Conservation (phyloP, 1,140 invertebrate genomes). For the Drosophila kikkawai region DNA sequence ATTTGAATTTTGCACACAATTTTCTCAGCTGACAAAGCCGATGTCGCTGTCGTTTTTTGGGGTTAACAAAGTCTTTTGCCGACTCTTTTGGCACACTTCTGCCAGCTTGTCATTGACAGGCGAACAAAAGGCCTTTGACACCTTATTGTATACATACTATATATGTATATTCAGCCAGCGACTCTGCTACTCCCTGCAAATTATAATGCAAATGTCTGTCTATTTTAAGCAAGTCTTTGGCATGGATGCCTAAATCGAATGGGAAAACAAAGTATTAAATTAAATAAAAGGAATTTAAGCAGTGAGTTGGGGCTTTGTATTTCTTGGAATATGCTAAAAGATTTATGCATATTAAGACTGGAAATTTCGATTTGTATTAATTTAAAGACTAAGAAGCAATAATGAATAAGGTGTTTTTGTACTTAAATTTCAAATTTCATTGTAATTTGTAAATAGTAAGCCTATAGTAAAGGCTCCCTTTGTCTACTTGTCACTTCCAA, state of each 20-base stretch:
- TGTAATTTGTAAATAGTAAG: too few species aligned
- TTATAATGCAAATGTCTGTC: conserved; percentile 70
- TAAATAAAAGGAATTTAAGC: neutral
- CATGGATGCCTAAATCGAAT: conserved; percentile 3
- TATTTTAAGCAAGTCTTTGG: conserved; percentile 13
- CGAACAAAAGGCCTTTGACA: conserved; percentile 78
- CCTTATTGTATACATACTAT: conserved; percentile 51
- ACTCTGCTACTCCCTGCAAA: conserved; percentile 33
- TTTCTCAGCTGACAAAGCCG: conserved; percentile 41
- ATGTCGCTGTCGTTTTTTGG: conserved; percentile 40
- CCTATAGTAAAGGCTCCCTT: too few species aligned
- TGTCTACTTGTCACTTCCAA: too few species aligned
- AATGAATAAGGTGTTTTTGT: neutral
- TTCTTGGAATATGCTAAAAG: neutral
- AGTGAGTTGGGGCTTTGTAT: too few species aligned
- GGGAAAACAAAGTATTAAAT: conserved; percentile 7
- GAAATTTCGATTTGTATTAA: too few species aligned
- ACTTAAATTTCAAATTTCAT: too few species aligned
- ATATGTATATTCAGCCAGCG: conserved; percentile 8
- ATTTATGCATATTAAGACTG: neutral
- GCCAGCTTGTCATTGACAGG: conserved; percentile 74
- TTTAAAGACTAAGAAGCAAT: neutral
- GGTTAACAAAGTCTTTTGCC: conserved; percentile 74
- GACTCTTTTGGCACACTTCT: conserved; percentile 66
- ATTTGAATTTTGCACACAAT: conserved; percentile 82